Evolutionary conservation across 35 echinoderm and acorn worm species (phyloP), one percentile per base, ranked within the genome.

Genomic region (Heliocidaris tuberculata): DNA sequence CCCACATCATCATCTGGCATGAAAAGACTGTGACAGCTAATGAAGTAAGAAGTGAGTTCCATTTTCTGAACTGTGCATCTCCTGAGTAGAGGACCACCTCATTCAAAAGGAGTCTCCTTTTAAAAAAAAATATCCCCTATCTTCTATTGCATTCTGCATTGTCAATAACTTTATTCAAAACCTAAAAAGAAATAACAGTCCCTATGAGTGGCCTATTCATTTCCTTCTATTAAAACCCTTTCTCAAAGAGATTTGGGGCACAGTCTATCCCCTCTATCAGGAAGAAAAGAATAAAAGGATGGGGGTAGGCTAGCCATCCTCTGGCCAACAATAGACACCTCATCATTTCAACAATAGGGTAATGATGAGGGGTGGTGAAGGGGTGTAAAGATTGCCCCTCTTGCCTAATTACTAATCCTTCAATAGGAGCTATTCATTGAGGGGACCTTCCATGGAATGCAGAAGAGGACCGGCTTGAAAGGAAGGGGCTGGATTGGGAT

Each of bases 311-410:
- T 89, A 48, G 31, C 31, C 31, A n/a, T 89, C 31, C 91, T 59
- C 87, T 31, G 91, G 17, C n/a, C 50, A 59, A 93, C 91, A 93
- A 93, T 93, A 59, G 50, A 89, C 31, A 30, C 29, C 91, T 93
- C 91, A 93, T 93, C 91, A 93, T 32, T 30, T 12, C 91, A 93
- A 93, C 47, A 93, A 93, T 93, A 11, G 91, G 91, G 91, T 93
- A 48, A 93, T 93, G 50, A 93, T 27, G 91, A 93, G 91, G 91
- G 16, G 32, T 59, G 91, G 91, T 93, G 50, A 93, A 93, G 32
- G 91, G 91, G 91, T 93, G 91, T 93, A 93, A 93, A 93, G 91
- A 93, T 93, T 93, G 91, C 48, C 50, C 91, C 91, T 59, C 48
- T 59, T 54, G 91, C 91, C 91, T 93, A 93, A 93, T 93, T 93